Evolutionary conservation across 2,888 invertebrate species (phyloP).

Genomic region (Anthrax anthrax): DNA sequence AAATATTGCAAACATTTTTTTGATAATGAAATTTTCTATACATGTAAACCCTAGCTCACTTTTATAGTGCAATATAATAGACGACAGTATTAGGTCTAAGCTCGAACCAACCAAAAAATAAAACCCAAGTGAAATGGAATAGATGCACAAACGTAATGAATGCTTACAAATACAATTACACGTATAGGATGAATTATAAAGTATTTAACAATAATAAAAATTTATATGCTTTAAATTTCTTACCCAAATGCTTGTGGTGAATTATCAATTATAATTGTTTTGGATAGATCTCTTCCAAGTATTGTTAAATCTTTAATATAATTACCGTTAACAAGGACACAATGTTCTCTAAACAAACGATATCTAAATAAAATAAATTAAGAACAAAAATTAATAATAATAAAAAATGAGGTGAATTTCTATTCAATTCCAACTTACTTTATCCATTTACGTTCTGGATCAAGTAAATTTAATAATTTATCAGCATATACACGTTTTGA

Average conservation of each 20-base stretch:
- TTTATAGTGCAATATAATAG: too few relatives aligned
- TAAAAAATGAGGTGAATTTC: background rate
- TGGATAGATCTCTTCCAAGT: slow-evolving; percentile 78
- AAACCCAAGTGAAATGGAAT: too few relatives aligned
- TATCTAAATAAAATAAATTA: slow-evolving; percentile 28
- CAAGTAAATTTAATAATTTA: slow-evolving; percentile 78
- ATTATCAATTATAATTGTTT: slow-evolving; percentile 77
- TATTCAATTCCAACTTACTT: slow-evolving; percentile 24
- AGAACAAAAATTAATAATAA: slow-evolving; percentile 4
- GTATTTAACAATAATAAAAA: slow-evolving; percentile 6
- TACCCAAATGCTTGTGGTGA: slow-evolving; percentile 83
- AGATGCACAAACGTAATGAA: too few relatives aligned
- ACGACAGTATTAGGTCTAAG: too few relatives aligned
- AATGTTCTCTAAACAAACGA: slow-evolving; percentile 88
- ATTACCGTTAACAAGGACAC: slow-evolving; percentile 87
- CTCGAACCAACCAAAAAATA: too few relatives aligned
- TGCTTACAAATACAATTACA: too few relatives aligned
- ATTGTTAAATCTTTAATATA: slow-evolving; percentile 93
- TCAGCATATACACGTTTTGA: slow-evolving; percentile 93
- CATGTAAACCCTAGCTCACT: too few relatives aligned
- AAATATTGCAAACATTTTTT: too few relatives aligned
- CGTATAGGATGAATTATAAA: background rate
- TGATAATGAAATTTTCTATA: too few relatives aligned
- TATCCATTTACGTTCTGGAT: slow-evolving; percentile 77
- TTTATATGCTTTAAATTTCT: slow-evolving; percentile 36